phyloP scores from a whole-genome alignment of 2,888 invertebrate genomes.

The Nomada ferruginata region DNA sequence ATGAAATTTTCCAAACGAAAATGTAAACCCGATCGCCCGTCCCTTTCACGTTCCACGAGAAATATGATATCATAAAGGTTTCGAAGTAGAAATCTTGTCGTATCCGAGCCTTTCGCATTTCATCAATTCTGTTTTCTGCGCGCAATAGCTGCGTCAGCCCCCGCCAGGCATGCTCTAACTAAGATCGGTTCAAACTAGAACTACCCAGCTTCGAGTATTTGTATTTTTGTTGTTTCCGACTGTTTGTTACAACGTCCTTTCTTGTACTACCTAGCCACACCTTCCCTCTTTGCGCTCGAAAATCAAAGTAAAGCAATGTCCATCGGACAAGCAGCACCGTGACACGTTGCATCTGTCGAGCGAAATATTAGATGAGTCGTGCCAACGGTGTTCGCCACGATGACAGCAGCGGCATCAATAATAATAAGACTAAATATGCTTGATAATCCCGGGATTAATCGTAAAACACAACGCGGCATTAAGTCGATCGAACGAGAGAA shows the following conservation, averaged over 20 bases:
- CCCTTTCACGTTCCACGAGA: neutral
- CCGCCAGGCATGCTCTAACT: conserved; percentile 40
- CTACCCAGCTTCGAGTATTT: neutral
- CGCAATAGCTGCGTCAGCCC: too few relatives aligned
- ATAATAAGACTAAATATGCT: neutral
- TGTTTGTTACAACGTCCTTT: conserved; percentile 10
- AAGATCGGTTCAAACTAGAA: conserved; percentile 10
- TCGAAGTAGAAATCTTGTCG: conserved; percentile 22
- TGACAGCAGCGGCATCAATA: neutral
- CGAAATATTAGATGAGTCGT: neutral
- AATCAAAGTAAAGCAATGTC: conserved; percentile 4
- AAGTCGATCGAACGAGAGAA: conserved; percentile 31
- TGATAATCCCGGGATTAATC: conserved; percentile 6
- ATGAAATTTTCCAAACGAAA: conserved; percentile 36
- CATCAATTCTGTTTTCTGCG: too few relatives aligned
- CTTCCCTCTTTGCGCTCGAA: neutral
- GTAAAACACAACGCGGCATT: neutral
- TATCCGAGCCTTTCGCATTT: conserved; percentile 16
- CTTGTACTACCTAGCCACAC: neutral
- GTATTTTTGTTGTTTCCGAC: neutral
- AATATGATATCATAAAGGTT: conserved; percentile 24
- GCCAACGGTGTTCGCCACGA: neutral
- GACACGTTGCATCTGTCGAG: neutral
- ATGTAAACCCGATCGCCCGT: neutral
- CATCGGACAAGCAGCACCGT: neutral